Evolutionary conservation across 2,797 vertebrate genomes (phyloP).

Genomic region (Esox lucius): DNA sequence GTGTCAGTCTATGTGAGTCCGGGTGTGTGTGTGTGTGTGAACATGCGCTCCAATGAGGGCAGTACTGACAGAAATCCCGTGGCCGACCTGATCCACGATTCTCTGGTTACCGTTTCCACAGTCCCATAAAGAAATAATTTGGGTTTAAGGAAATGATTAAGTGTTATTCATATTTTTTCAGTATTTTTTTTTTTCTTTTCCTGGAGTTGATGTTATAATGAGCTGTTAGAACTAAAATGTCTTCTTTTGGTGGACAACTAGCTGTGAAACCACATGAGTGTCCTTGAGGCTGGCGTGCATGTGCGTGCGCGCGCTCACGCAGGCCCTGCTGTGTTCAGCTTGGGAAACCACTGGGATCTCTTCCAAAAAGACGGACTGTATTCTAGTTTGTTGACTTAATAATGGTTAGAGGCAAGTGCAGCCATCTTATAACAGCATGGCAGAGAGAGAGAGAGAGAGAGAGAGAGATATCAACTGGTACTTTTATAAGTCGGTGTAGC

Average conservation of each 20-base stretch:
- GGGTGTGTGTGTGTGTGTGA: background rate
- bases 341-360: slow-evolving; percentile 64
- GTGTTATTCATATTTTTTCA: slow-evolving; percentile 65
- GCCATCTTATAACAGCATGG: slow-evolving; percentile 58
- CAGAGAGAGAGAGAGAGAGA: slow-evolving; percentile 22
- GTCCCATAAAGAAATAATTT: slow-evolving; percentile 64
- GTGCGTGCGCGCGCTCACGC: slow-evolving; percentile 32
- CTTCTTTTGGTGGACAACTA: slow-evolving; percentile 64
- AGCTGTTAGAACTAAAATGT: slow-evolving; percentile 57
- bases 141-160: slow-evolving; percentile 64
- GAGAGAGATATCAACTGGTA: slow-evolving; percentile 31
- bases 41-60: slow-evolving; percentile 5
- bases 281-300: slow-evolving; percentile 59
- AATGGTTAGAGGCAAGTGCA: slow-evolving; percentile 64
- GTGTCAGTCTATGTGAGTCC: too few species aligned
- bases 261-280: slow-evolving; percentile 66
- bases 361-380: slow-evolving; percentile 54
- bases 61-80: slow-evolving; percentile 53
- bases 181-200: slow-evolving; percentile 46
- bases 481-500: slow-evolving; percentile 53
- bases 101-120: slow-evolving; percentile 65
- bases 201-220: slow-evolving; percentile 56
- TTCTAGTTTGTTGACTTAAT: slow-evolving; percentile 65
- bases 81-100: slow-evolving; percentile 49
- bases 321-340: slow-evolving; percentile 49